These are phyloP conservation scores for Drosophila mettleri DNA, from an alignment of 2,888 invertebrate genomes.

Conservation along the genomic window DNA sequence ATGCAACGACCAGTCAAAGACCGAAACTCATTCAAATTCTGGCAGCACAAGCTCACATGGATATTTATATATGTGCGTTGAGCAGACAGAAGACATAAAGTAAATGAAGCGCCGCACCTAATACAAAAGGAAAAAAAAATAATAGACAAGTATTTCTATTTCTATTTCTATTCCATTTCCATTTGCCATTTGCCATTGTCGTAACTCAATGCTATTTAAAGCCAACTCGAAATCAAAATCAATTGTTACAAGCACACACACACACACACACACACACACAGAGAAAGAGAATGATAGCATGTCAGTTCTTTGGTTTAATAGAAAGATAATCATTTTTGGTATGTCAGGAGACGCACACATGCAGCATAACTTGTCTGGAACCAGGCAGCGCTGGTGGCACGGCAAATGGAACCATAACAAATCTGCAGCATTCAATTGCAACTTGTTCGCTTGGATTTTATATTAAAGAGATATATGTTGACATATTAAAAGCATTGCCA, in stretches of 20 bases:
- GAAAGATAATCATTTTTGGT: slow-evolving; percentile 61
- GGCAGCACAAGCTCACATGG: slow-evolving; percentile 9
- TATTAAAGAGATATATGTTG: slow-evolving; percentile 4
- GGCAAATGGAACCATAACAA: slow-evolving; percentile 4
- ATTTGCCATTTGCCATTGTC: slow-evolving; percentile 39
- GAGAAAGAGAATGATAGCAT: slow-evolving; percentile 15
- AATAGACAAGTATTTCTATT: slow-evolving; percentile 41
- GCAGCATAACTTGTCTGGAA: neutral
- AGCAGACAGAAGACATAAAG: slow-evolving; percentile 75
- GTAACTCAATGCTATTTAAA: slow-evolving; percentile 68
- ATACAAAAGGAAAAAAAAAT: slow-evolving; percentile 27
- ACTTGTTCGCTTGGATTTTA: slow-evolving; percentile 1
- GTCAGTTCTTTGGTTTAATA: slow-evolving; percentile 52
- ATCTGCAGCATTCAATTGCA: slow-evolving; percentile 13
- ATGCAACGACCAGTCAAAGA: slow-evolving; percentile 55
- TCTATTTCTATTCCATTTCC: slow-evolving; percentile 45
- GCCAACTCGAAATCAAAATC: slow-evolving; percentile 67
- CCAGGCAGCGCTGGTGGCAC: neutral
- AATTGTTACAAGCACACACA: slow-evolving; percentile 55
- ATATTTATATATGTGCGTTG: slow-evolving; percentile 33
- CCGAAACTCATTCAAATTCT: slow-evolving; percentile 67
- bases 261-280: slow-evolving; percentile 10
- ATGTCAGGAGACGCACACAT: slow-evolving; percentile 1
- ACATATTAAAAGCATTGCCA: slow-evolving; percentile 9
- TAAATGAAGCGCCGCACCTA: slow-evolving; percentile 73